phyloP scores from a whole-genome alignment of 2,888 invertebrate genomes.

The Pemphredon lugubris region DNA sequence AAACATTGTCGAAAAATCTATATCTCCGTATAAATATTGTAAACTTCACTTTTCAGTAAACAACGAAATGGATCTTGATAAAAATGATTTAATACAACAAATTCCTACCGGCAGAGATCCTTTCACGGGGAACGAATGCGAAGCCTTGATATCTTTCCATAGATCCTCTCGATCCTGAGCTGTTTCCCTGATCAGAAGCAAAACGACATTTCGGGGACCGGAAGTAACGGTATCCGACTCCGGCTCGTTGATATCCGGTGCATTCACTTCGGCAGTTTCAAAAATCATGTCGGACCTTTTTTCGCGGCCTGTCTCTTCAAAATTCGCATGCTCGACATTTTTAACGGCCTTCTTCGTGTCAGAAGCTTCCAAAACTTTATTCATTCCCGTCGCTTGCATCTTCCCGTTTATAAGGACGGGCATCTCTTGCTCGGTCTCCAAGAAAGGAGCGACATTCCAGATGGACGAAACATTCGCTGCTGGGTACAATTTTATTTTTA shows the following conservation, averaged over 20 bases:
- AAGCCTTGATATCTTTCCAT: conserved; percentile 41
- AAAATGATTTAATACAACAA: conserved; percentile 1
- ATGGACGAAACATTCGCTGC: conserved; percentile 8
- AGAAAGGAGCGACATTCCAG: conserved; percentile 34
- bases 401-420: conserved; percentile 36
- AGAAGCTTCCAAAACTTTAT: conserved; percentile 45
- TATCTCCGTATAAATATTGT: neutral
- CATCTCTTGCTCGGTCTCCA: conserved; percentile 26
- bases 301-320: conserved; percentile 34
- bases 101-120: conserved; percentile 63
- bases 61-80: neutral
- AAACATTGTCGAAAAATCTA: neutral
- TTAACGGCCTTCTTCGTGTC: conserved; percentile 40
- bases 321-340: conserved; percentile 23
- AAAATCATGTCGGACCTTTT: conserved; percentile 26
- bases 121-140: conserved; percentile 55
- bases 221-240: neutral
- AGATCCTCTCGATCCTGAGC: conserved; percentile 5
- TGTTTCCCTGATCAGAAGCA: conserved; percentile 59
- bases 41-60: neutral
- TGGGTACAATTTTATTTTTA: neutral
- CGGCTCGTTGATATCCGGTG: too few species aligned
- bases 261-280: conserved; percentile 6
- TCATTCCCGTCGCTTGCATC: conserved; percentile 33
- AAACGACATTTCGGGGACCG: conserved; percentile 58